These are phyloP conservation scores for Craniophora ligustri DNA, from an alignment of 2,888 invertebrate genomes.

Conservation along the genomic window DNA sequence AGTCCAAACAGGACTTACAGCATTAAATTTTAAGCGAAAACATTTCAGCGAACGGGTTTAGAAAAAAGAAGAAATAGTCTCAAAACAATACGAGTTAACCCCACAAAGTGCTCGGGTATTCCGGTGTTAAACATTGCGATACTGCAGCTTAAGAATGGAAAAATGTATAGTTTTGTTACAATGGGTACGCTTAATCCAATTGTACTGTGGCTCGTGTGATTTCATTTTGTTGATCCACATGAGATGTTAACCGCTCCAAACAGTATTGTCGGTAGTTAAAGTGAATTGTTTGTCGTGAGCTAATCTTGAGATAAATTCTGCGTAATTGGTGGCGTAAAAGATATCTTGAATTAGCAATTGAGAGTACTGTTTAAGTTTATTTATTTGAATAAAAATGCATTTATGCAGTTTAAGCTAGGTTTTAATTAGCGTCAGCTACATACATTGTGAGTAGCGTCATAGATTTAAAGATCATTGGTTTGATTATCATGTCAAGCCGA, in stretches of 20 bases:
- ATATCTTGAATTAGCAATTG: too few relatives aligned
- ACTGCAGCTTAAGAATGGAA: conserved; percentile 73
- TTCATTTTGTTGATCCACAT: conserved; percentile 69
- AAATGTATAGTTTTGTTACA: conserved; percentile 81
- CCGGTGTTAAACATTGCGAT: conserved; percentile 64
- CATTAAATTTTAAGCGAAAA: conserved; percentile 58
- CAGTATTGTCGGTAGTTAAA: conserved; percentile 5
- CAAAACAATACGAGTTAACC: conserved; percentile 67
- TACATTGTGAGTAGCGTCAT: too few relatives aligned
- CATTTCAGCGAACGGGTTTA: conserved; percentile 51
- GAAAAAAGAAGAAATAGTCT: conserved; percentile 48
- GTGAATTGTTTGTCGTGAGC: too few relatives aligned
- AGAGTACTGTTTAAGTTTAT: too few relatives aligned
- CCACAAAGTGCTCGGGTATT: conserved; percentile 43
- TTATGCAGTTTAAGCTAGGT: too few relatives aligned
- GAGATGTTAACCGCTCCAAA: conserved; percentile 56
- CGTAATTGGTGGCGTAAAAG: too few relatives aligned
- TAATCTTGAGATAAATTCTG: too few relatives aligned
- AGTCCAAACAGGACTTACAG: conserved; percentile 32
- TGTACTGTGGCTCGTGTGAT: conserved; percentile 68
- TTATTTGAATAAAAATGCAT: too few relatives aligned
- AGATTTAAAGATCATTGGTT: too few relatives aligned
- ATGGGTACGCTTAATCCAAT: conserved; percentile 77
- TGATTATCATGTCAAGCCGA: too few relatives aligned
- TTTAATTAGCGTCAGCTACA: too few relatives aligned